phyloP scores from a whole-genome alignment of 2,888 invertebrate species.

The Chrysomela aeneicollis region DNA sequence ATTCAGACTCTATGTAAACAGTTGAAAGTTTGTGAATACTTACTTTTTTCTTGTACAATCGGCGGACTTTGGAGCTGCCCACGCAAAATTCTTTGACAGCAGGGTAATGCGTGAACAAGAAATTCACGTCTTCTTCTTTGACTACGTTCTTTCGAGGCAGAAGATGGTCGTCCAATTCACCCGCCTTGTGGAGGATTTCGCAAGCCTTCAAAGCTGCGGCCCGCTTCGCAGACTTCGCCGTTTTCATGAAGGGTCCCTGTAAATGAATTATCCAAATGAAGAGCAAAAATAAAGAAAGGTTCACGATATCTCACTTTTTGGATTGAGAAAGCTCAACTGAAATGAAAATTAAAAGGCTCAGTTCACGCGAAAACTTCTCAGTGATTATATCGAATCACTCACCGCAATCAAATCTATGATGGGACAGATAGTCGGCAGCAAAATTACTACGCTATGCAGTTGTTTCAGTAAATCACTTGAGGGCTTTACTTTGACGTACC shows the following conservation, averaged over 20 bases:
- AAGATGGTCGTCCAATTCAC: constrained; percentile 77
- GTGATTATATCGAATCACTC: constrained; percentile 48
- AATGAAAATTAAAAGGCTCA: too few relatives aligned
- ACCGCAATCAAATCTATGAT: constrained; percentile 76
- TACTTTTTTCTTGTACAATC: constrained; percentile 65
- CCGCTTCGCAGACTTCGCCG: constrained; percentile 75
- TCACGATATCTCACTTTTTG: too few relatives aligned
- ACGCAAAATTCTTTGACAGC: constrained; percentile 51
- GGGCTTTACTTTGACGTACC: constrained; percentile 23
- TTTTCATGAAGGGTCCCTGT: constrained; percentile 69
- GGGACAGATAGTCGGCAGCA: constrained; percentile 83
- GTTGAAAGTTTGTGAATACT: too few relatives aligned
- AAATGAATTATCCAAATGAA: constrained; percentile 29
- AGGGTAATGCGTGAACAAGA: constrained; percentile 74
- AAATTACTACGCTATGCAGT: constrained; percentile 64
- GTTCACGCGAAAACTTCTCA: too few relatives aligned
- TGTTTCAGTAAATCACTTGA: not conserved
- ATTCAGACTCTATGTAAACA: too few relatives aligned
- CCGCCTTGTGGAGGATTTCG: constrained; percentile 71
- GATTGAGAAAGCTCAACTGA: too few relatives aligned
- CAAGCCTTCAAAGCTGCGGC: constrained; percentile 84
- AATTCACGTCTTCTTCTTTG: constrained; percentile 61
- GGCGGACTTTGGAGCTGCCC: constrained; percentile 49
- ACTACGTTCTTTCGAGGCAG: constrained; percentile 65
- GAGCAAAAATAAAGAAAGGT: too few relatives aligned